Base-by-base conservation (phyloP, 2,113 vertebrate species). In the Pheucticus melanocephalus region DNA sequence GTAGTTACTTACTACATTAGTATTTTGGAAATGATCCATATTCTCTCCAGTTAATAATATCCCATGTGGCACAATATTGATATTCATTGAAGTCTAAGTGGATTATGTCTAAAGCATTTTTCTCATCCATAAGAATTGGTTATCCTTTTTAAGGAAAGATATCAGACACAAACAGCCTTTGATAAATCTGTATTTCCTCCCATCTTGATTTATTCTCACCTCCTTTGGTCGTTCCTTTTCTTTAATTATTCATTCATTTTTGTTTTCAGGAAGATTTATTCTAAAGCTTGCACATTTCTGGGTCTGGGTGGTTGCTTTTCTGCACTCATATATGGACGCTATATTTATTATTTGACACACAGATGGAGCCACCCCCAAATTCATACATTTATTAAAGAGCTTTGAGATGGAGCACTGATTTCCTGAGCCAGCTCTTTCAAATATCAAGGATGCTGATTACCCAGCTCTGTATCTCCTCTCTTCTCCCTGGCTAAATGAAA, bases 11-110 rank as follows among this genome's bases (percentile, higher is more conserved):
- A 79, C 72, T 70, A 86, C 83, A 92, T 92, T 82, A 94, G 65
- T 71, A 86, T 86, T 93, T 94, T 95, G 94, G 92, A 97, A 91
- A 92, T 37, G 57, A 91, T 95, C 65, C 92, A 92, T 57, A 24
- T 72, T 95, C 91, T 95, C 86, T 92, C 56, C 82, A 79, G 91
- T 84, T 92, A 94, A 92, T 89, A 96, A 92, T 94, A 95, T 89
- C 92, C 86, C 83, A 82, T 76, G 83, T 95, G 91, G 89, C 86
- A 92, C 65, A 75, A 87, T 94, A 95, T 88, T 87, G 81, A 94
- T 96, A 93, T 87, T 94, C 91, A 94, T 85, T 95, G 94, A 95
- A 95, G 91, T 82, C 94, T 95, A 97, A 94, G 89, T 94, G 73
- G 94, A 95, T 94, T 94, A 96, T 22, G 69, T 76, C 94, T 84